Evolutionary conservation across 2,888 invertebrate species (phyloP).

Genomic region (Pristionchus arcanus): DNA sequence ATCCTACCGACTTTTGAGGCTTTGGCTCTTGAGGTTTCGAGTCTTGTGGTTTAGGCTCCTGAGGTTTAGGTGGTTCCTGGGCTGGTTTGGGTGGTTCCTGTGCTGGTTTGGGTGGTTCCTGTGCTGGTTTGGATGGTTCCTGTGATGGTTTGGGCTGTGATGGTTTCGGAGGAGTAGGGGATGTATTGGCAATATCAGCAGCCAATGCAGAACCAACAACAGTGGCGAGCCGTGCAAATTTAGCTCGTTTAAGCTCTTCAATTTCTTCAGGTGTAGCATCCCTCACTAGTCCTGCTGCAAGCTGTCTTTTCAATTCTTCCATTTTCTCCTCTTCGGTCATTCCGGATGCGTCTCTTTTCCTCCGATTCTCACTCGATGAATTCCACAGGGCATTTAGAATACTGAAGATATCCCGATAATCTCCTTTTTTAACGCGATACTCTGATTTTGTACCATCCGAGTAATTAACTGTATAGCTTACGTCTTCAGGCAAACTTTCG

Average conservation of each 20-base stretch:
- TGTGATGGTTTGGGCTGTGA: neutral
- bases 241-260: neutral
- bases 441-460: neutral
- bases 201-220: neutral
- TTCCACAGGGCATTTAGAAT: neutral
- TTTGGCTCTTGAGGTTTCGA: neutral
- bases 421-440: neutral
- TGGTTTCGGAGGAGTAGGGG: too few species aligned
- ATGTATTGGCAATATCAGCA: too few species aligned
- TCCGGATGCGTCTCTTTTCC: neutral
- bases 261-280: neutral
- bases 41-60: neutral
- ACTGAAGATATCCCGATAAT: neutral
- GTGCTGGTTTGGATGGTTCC: neutral
- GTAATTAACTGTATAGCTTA: neutral
- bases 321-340: neutral
- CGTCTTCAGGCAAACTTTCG: neutral
- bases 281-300: neutral
- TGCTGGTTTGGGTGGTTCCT: neutral
- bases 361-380: neutral
- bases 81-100: too few species aligned
- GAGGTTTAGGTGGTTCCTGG: too few species aligned
- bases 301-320: too few species aligned
- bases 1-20: too few species aligned
- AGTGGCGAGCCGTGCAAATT: neutral